Base-by-base conservation (phyloP, 2,113 vertebrate species). In the Plectropomus leopardus region DNA sequence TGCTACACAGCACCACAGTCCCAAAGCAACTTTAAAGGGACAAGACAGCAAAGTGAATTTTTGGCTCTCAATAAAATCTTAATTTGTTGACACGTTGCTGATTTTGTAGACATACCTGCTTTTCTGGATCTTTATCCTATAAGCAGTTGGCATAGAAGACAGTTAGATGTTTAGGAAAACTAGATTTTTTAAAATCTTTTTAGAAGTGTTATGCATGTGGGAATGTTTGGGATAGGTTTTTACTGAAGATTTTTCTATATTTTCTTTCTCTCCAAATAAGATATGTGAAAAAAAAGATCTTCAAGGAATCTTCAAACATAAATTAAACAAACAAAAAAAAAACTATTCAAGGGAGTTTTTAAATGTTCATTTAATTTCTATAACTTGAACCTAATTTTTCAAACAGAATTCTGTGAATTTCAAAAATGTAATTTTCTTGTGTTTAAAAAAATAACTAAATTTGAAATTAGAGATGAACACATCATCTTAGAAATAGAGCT, bases 1-100 rank as follows among this genome's bases (percentile, higher is more conserved):
- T 47, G 36, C 13, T 17, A 19, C 65, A 30, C 3, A 30, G 14
- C 50, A 26, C 21, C 5, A 28, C 17, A 13, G 47, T 67, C 59
- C 30, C 60, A 61, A 42, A 47, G 40, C 53, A 21, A 26, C 57
- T 60, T 53, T 21, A 15, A 74, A 78, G 44, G 21, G 24, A 71
- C 1, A 28, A 13, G 26, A 51, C 34, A 51, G 68, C 21, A 59
- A 24, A 47, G 15, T 19, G 0, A 15, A 16, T 44, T n/a, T 77
- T 70, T 78, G 53, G 28, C 57, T 70, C 23, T 36, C 23, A 19
- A 7, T 63, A 7, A 36, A 48, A 72, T 15, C 16, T 4, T 65
- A 28, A 50, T 60, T 45, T 61, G 14, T 42, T 59, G 21, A 44
- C 47, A 71, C 40, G 47, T 16, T 69, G 63, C 42, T 61, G 45